Evolutionary conservation across 1,140 invertebrate genomes (phyloP).

Genomic region (Drosophila trapezifrons): DNA sequence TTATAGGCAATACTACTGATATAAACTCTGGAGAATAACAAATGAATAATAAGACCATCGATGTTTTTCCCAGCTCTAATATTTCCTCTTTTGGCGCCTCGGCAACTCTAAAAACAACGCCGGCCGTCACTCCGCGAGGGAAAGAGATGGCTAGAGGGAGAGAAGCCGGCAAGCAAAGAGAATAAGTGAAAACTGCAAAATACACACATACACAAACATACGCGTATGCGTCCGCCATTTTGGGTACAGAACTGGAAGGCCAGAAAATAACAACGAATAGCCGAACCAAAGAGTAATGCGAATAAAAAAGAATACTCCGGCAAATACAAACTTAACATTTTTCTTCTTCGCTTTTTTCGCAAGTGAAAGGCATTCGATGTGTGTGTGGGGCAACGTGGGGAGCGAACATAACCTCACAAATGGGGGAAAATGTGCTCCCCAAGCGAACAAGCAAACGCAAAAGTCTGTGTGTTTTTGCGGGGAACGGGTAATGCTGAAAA

Average conservation of each 20-base stretch:
- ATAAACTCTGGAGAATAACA: background rate
- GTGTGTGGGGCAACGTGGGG: slow-evolving; percentile 45
- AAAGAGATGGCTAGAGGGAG: slow-evolving; percentile 44
- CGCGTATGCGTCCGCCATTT: slow-evolving; percentile 68
- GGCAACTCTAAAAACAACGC: slow-evolving; percentile 53
- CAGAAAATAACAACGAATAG: slow-evolving; percentile 76
- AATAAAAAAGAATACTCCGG: slow-evolving; percentile 65
- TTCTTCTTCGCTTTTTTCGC: slow-evolving; percentile 52
- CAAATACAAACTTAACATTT: slow-evolving; percentile 66
- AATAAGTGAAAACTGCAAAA: slow-evolving; percentile 67
- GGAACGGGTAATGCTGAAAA: slow-evolving; percentile 7
- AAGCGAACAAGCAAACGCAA: slow-evolving; percentile 12
- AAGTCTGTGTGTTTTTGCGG: background rate
- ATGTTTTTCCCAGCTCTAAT: slow-evolving; percentile 5
- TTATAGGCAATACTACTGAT: background rate
- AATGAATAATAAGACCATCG: background rate
- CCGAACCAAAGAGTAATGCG: slow-evolving; percentile 69
- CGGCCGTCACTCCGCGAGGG: slow-evolving; percentile 36
- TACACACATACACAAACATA: slow-evolving; percentile 52
- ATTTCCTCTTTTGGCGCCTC: slow-evolving; percentile 27
- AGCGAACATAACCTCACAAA: slow-evolving; percentile 74
- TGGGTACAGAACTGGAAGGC: slow-evolving; percentile 72
- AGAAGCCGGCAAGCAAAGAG: slow-evolving; percentile 74
- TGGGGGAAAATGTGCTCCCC: slow-evolving; percentile 66
- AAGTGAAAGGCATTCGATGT: slow-evolving; percentile 66